A percentile compares a stretch with the other conserved stretches of the same genome.
These are phyloP conservation scores for Hylyphantes graminicola DNA, from an alignment of 1,140 invertebrate species.

Conservation along the genomic window DNA sequence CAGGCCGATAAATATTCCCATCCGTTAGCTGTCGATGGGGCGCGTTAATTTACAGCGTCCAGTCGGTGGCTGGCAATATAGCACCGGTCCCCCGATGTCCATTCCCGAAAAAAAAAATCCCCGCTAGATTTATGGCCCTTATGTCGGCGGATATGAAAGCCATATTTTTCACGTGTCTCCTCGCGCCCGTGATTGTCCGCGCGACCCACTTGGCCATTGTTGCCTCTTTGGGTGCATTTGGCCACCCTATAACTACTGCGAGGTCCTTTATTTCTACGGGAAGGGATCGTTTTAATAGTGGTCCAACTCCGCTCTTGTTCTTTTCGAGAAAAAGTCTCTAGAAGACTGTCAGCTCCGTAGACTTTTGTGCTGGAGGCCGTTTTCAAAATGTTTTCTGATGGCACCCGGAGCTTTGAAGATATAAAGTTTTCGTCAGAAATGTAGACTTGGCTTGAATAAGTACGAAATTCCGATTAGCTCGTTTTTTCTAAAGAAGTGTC, in stretches of 20 bases:
- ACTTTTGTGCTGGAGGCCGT: too few relatives aligned
- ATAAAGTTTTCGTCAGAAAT: too few relatives aligned
- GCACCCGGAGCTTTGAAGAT: too few relatives aligned
- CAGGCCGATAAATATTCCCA: conserved; percentile 42
- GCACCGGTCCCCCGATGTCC: conserved; percentile 48
- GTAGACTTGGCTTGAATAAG: too few relatives aligned
- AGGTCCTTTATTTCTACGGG: conserved; percentile 18
- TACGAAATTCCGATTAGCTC: too few relatives aligned
- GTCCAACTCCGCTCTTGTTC: not conserved
- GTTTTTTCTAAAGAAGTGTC: too few relatives aligned
- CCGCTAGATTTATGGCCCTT: conserved; percentile 56
- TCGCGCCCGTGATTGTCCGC: conserved; percentile 55
- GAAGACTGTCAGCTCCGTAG: too few relatives aligned
- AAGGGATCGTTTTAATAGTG: not conserved
- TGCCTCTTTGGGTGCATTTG: conserved; percentile 53
- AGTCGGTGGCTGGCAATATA: conserved; percentile 42
- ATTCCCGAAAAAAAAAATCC: conserved; percentile 41
- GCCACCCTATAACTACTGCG: conserved; percentile 50
- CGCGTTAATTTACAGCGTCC: conserved; percentile 46
- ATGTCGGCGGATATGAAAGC: conserved; percentile 60
- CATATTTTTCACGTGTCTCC: conserved; percentile 58
- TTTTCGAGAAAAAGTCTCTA: not conserved
- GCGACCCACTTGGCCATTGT: conserved; percentile 53
- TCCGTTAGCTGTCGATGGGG: conserved; percentile 31
- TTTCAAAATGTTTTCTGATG: too few relatives aligned